Conservation (phyloP, 2,888 invertebrate species). For the Cheilosia pagana region DNA sequence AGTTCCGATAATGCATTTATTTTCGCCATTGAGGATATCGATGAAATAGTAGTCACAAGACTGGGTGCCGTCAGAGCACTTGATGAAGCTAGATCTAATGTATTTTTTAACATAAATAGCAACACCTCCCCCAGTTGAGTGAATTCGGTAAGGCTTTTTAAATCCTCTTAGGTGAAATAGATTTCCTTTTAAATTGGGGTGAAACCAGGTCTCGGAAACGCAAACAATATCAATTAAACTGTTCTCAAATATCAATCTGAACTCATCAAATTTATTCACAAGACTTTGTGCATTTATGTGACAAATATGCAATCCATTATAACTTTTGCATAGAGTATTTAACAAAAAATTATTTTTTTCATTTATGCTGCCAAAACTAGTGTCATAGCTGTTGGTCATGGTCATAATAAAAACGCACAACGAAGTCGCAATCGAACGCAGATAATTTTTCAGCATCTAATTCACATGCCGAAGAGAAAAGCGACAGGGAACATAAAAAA, state of each 20-base stretch:
- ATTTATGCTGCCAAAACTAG: no score
- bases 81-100: background rate
- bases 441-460: no score
- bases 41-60: conserved; percentile 1
- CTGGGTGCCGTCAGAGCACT: background rate
- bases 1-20: conserved; percentile 1
- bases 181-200: no score
- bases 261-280: no score
- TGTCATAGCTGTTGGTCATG: no score
- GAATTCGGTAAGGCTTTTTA: background rate
- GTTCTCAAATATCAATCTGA: background rate
- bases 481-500: no score
- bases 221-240: background rate
- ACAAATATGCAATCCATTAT: conserved; percentile 8
- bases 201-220: no score
- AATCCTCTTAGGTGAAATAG: no score
- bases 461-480: no score
- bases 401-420: no score
- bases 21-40: background rate
- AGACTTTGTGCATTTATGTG: conserved; percentile 18
- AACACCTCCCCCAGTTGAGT: background rate
- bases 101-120: conserved; percentile 18
- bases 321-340: conserved; percentile 5
- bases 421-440: no score
- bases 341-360: background rate